phyloP scores from a whole-genome alignment of 2,888 invertebrate genomes.

The Leucoma salicis region DNA sequence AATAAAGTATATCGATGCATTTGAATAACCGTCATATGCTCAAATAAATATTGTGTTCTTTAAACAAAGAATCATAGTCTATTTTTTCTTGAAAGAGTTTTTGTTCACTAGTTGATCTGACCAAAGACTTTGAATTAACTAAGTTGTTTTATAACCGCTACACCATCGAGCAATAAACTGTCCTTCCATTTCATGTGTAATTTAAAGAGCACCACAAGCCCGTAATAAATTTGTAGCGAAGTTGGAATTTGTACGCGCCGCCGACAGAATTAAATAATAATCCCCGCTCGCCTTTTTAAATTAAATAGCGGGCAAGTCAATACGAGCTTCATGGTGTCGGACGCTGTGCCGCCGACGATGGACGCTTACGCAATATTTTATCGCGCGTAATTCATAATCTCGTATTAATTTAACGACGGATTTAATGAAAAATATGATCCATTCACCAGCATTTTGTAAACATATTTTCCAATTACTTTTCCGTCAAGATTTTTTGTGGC shows the following conservation, averaged over 20 bases:
- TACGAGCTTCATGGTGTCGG: constrained; percentile 29
- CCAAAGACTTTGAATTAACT: too few species aligned
- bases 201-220: constrained; percentile 28
- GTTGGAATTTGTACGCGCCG: constrained; percentile 34
- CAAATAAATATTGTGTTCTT: too few species aligned
- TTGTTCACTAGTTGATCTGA: too few species aligned
- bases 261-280: constrained; percentile 49
- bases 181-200: constrained; percentile 27
- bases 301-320: constrained; percentile 45
- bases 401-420: constrained; percentile 39
- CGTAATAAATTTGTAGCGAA: constrained; percentile 38
- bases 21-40: too few species aligned
- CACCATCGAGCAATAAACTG: constrained; percentile 31
- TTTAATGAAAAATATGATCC: constrained; percentile 41
- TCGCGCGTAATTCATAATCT: constrained; percentile 42
- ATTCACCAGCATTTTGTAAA: constrained; percentile 12
- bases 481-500: not conserved
- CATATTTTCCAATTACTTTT: constrained; percentile 15
- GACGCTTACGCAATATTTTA: constrained; percentile 28
- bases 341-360: constrained; percentile 8
- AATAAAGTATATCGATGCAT: too few species aligned
- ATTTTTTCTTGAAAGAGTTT: too few species aligned
- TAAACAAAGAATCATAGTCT: too few species aligned
- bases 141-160: not conserved
- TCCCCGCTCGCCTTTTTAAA: constrained; percentile 47